These are phyloP conservation scores for Drosophila bocqueti DNA, from an alignment of 1,140 invertebrate genomes.

Conservation along the genomic window DNA sequence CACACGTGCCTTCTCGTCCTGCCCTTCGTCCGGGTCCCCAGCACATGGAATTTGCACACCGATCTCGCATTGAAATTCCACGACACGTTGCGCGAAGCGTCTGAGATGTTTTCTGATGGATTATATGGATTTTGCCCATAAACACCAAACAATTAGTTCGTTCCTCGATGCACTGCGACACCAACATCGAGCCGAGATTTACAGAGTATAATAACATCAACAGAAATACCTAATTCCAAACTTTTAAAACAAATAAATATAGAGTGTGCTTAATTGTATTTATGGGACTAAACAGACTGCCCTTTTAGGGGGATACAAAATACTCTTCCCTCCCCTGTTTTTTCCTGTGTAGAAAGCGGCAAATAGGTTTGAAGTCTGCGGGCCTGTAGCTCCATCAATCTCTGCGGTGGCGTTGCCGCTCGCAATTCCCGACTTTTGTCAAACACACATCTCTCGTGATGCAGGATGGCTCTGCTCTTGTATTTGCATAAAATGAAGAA, in stretches of 20 bases:
- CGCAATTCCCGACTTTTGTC: slow-evolving; percentile 61
- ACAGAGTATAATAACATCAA: neutral
- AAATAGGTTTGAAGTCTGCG: slow-evolving; percentile 71
- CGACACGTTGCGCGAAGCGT: slow-evolving; percentile 70
- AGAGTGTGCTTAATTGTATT: too few species aligned
- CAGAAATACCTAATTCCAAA: neutral
- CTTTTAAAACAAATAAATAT: too few species aligned
- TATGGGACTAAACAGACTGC: too few species aligned
- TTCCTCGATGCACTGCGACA: neutral
- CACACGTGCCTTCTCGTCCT: slow-evolving; percentile 51
- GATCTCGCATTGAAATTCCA: slow-evolving; percentile 77
- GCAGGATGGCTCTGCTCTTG: slow-evolving; percentile 9
- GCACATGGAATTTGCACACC: slow-evolving; percentile 12
- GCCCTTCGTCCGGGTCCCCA: neutral
- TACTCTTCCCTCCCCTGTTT: neutral
- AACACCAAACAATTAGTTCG: slow-evolving; percentile 49
- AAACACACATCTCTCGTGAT: slow-evolving; percentile 52
- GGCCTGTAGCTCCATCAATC: slow-evolving; percentile 60
- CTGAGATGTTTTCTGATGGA: slow-evolving; percentile 83
- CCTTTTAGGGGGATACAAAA: neutral
- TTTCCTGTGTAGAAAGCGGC: slow-evolving; percentile 41
- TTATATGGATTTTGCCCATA: slow-evolving; percentile 84
- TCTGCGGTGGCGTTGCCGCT: slow-evolving; percentile 71
- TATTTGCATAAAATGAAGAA: slow-evolving; percentile 74
- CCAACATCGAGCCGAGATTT: neutral